Percentiles rank a stretch among this genome's conserved stretches.
Conservation (phyloP, 2,888 invertebrate genomes). For the Trichopoda pennipes region DNA sequence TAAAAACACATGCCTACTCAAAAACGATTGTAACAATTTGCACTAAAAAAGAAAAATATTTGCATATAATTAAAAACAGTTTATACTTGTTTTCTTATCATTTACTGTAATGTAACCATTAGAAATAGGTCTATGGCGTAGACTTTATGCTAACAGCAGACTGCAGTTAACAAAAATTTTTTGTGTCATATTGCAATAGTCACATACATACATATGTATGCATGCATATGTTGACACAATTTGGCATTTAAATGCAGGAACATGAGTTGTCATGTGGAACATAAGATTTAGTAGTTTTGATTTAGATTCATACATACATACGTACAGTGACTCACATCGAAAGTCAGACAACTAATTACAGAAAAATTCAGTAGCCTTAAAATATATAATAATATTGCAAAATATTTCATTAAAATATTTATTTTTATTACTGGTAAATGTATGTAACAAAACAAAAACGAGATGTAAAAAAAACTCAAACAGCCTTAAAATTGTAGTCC, state of each 20-base stretch:
- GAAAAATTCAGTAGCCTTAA: too few species aligned
- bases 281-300: neutral
- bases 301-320: too few species aligned
- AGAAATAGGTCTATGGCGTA: slow-evolving; percentile 19
- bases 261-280: slow-evolving; percentile 37
- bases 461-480: too few species aligned
- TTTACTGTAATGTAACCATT: slow-evolving; percentile 15
- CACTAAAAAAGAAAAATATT: neutral
- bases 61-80: slow-evolving; percentile 11
- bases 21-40: slow-evolving; percentile 27
- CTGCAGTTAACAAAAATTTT: slow-evolving; percentile 13
- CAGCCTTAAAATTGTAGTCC: too few species aligned
- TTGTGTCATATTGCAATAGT: neutral
- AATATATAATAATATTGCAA: too few species aligned
- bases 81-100: slow-evolving; percentile 2
- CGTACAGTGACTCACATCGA: too few species aligned
- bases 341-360: too few species aligned
- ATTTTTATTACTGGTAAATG: too few species aligned
- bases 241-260: slow-evolving; percentile 44
- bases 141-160: neutral
- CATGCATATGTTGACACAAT: slow-evolving; percentile 31
- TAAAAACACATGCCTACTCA: slow-evolving; percentile 30
- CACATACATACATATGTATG: neutral
- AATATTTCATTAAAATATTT: too few species aligned
- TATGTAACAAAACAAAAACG: too few species aligned